Conservation (phyloP, 53 echinoderm and acorn worm species). For the Luidia sarsii region DNA sequence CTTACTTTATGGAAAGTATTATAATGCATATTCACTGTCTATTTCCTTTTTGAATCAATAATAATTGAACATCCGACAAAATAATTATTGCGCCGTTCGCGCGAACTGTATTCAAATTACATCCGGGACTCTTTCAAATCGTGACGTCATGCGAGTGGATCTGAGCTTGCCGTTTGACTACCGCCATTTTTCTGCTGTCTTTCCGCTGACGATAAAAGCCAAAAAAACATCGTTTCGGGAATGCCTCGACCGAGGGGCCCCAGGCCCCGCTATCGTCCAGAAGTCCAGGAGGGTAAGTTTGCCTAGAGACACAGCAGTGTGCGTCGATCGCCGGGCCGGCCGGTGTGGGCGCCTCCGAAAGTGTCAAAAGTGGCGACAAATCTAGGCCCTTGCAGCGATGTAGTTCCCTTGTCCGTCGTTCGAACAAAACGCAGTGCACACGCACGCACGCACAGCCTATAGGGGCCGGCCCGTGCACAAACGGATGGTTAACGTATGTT, state of each 20-base stretch:
- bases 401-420: slow-evolving; percentile 15
- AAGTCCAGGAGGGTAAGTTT: slow-evolving; percentile 43
- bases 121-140: slow-evolving; percentile 24
- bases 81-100: too few species aligned
- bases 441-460: slow-evolving; percentile 1
- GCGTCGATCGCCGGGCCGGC: neutral
- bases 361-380: slow-evolving; percentile 6
- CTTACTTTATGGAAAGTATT: too few species aligned
- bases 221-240: too few species aligned
- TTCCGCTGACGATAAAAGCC: too few species aligned
- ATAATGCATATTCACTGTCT: too few species aligned
- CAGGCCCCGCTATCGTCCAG: slow-evolving; percentile 35
- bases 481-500: too few species aligned
- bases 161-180: slow-evolving; percentile 40
- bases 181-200: slow-evolving; percentile 52
- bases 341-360: neutral
- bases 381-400: slow-evolving; percentile 60
- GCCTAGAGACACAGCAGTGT: neutral
- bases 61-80: too few species aligned
- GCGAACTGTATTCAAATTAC: neutral
- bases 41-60: too few species aligned
- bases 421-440: neutral
- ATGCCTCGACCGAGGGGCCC: slow-evolving; percentile 59
- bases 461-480: neutral
- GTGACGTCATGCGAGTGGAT: slow-evolving; percentile 9